phyloP scores from a whole-genome alignment of 2,888 invertebrate genomes.

The Andrena hattorfiana region DNA sequence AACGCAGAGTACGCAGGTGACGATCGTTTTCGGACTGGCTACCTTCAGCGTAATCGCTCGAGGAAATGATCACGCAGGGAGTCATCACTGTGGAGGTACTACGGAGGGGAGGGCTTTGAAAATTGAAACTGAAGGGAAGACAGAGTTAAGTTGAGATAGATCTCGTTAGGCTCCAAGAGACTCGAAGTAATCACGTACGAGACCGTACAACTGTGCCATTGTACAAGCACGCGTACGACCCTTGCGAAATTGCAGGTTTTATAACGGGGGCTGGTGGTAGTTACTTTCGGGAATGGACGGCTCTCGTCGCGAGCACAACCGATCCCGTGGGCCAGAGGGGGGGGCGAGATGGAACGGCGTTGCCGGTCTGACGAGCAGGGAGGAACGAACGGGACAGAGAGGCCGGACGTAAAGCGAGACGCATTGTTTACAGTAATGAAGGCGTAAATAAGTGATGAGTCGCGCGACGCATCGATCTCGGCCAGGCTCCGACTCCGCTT shows the following conservation, averaged over 20 bases:
- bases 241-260: constrained; percentile 30
- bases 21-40: too few relatives aligned
- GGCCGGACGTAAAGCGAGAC: constrained; percentile 73
- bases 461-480: constrained; percentile 77
- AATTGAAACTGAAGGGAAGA: too few relatives aligned
- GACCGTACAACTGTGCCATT: not conserved
- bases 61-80: too few relatives aligned
- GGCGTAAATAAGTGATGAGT: constrained; percentile 82
- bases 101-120: too few relatives aligned
- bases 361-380: constrained; percentile 33
- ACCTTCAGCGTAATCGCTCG: too few relatives aligned
- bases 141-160: not conserved
- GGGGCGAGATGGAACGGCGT: constrained; percentile 56
- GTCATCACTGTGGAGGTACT: too few relatives aligned
- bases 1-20: too few relatives aligned
- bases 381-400: constrained; percentile 23
- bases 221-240: not conserved
- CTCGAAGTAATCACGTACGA: not conserved
- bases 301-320: constrained; percentile 30
- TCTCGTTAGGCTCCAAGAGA: not conserved
- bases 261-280: constrained; percentile 49
- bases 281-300: constrained; percentile 68
- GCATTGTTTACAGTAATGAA: constrained; percentile 83
- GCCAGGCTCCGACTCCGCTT: constrained; percentile 47
- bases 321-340: constrained; percentile 13